Base-by-base conservation (phyloP, 2,113 vertebrate species). In the Gymnocephalus cernua region DNA sequence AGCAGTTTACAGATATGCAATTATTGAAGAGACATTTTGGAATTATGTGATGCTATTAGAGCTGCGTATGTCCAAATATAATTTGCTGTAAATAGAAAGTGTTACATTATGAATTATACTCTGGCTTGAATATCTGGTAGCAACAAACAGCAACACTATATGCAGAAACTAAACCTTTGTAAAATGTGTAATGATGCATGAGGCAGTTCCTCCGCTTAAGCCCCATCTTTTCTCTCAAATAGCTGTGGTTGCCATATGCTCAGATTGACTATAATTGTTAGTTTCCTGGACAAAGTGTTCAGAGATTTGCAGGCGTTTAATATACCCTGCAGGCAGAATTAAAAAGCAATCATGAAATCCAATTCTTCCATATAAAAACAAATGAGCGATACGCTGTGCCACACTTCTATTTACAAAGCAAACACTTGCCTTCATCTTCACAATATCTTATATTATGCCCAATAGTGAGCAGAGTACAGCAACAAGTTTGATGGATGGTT, bases 261-360 rank as follows among this genome's bases (percentile, higher is more conserved):
- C 90, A 94, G 90, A 96, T 93, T 94, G 93, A 94, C 93, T 94
- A 82, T 95, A 96, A 96, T 96, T 95, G 90, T 95, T 94, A 94
- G 91, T 94, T 96, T 96, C 95, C 95, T 95, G 89, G 83, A 94
- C 91, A 94, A 91, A 89, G 72, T 65, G 66, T 80, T 91, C 91
- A 83, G 77, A 73, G 84, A 93, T 94, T 94, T 93, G 89, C 89
- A 95, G 93, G 93, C 91, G 89, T 95, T 96, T 94, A 95, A 95
- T 96, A 95, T 91, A 94, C 86, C 92, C 89, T 79, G 86, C 90
- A 86, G 93, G 83, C 89, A 91, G 93, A 94, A 96, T 96, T 96
- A 94, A 95, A 94, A 96, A 74, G 93, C 92, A 96, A 95, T 96
- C 93, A 92, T 92, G 94, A 94, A 96, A 95, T 93, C 85, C 77